Percentiles rank a stretch among this genome's conserved stretches.
Evolutionary conservation across 2,797 vertebrate species (phyloP).

Genomic region (Pseudochromis fuscus): DNA sequence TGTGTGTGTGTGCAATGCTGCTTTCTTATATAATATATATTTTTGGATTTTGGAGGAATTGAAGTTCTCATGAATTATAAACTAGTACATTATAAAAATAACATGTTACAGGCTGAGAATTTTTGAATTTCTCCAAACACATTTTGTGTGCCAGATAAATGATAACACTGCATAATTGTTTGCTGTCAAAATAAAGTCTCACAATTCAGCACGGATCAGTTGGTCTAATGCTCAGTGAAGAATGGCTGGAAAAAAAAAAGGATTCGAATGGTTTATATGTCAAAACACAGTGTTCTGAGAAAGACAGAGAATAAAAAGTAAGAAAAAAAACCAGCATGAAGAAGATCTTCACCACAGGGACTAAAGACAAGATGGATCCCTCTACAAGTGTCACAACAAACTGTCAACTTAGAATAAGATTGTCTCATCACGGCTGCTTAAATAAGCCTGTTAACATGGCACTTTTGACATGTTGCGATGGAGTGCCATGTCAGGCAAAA

Average conservation of each 20-base stretch:
- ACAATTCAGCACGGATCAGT: slow-evolving; percentile 60
- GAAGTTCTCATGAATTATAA: slow-evolving; percentile 20
- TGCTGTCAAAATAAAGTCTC: slow-evolving; percentile 65
- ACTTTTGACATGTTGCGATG: slow-evolving; percentile 66
- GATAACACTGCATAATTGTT: slow-evolving; percentile 62
- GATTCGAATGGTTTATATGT: slow-evolving; percentile 70
- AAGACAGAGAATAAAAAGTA: slow-evolving; percentile 48
- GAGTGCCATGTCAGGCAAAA: slow-evolving; percentile 63
- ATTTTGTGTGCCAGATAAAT: slow-evolving; percentile 45
- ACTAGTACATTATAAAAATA: slow-evolving; percentile 11
- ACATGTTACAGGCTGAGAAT: slow-evolving; percentile 20
- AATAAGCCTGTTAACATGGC: slow-evolving; percentile 76
- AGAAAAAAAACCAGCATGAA: slow-evolving; percentile 50
- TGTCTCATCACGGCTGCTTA: slow-evolving; percentile 70
- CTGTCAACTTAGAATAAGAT: slow-evolving; percentile 78
- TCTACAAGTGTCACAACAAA: slow-evolving; percentile 74
- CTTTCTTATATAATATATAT: slow-evolving; percentile 28
- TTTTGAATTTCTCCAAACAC: slow-evolving; percentile 25
- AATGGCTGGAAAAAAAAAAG: slow-evolving; percentile 45
- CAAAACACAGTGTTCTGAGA: slow-evolving; percentile 67
- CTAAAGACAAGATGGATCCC: slow-evolving; percentile 76
- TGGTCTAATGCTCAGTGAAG: slow-evolving; percentile 53
- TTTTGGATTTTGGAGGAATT: slow-evolving; percentile 20
- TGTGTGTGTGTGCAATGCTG: not conserved
- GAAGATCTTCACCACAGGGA: slow-evolving; percentile 72